Base-by-base conservation (phyloP, 2,797 vertebrate genomes). In the Ctenopoma kingsleyae region DNA sequence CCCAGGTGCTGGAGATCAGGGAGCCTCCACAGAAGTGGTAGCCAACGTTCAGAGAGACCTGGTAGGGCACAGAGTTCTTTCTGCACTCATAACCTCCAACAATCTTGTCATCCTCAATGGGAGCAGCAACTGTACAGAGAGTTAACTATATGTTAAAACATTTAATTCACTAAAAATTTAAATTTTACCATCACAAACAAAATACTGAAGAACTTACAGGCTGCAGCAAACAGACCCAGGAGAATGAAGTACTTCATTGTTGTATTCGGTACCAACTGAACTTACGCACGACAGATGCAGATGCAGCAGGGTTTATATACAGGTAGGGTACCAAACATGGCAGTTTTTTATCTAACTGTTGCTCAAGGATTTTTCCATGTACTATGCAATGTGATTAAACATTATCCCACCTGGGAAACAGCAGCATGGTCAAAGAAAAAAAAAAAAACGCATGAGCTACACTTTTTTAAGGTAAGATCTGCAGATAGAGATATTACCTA, bases 11-110 rank as follows among this genome's bases (percentile, higher is more conserved):
- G 73, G 84, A 91, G 87, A 95, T 92, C 78, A 95, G 90, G 66
- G 93, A 92, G n/a, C 88, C 94, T 41, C 93, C 94, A 56, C 94
- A 95, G 80, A 91, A 88, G 72, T 91, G 90, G 77, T 91, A 92
- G n/a, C 91, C 92, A 8, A 40, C 0, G 20, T 83, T 92, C 72
- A 95, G 83, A 62, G 91, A 93, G 9, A 87, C 93, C 69, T 92
- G 90, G 89, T 94, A 94, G 27, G 91, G 15, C 35, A 83, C 84
- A n/a, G 92, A 85, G 82, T 94, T 90, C 70, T 88, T 90, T 5
- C 25, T 57, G 71, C 93, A 92, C 85, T 94, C 91, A 0, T 85
- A 88, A 19, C 94, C 94, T 60, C 94, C 93, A 0, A 95, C 90
- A 7, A 95, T 95, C 86, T 93, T 94, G 68, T 92, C 92, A 17